These are phyloP conservation scores for Limosa lapponica DNA, from an alignment of 2,797 vertebrate species.

Conservation along the genomic window DNA sequence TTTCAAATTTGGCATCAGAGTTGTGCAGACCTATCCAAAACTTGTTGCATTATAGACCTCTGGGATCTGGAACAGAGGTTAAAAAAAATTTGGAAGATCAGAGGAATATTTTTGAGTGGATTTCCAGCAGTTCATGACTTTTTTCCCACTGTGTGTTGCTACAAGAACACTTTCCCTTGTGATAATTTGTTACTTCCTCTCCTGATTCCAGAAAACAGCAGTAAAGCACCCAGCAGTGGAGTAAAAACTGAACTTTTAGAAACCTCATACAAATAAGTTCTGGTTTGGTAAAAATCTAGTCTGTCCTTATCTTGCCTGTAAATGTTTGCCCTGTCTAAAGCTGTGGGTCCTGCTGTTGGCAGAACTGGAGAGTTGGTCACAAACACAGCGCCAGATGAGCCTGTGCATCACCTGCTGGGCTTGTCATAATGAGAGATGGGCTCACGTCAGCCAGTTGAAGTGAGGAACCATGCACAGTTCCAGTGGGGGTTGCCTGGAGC, in stretches of 20 bases:
- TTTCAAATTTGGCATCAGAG: background rate
- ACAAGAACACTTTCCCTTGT: constrained; percentile 9
- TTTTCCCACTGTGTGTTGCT: background rate
- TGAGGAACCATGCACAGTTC: background rate
- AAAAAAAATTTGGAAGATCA: constrained; percentile 12
- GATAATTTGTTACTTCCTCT: constrained; percentile 65
- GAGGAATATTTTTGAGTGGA: background rate
- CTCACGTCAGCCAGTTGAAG: background rate
- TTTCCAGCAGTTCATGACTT: constrained; percentile 26
- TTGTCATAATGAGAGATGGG: constrained; percentile 16
- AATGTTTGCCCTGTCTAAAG: background rate
- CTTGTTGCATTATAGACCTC: background rate
- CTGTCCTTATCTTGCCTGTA: background rate
- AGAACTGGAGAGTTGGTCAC: background rate
- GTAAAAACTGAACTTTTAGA: background rate
- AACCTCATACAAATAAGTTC: background rate
- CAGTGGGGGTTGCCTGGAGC: background rate
- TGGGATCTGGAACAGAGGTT: background rate
- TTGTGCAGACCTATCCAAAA: background rate
- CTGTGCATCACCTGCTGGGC: background rate
- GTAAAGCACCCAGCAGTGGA: background rate
- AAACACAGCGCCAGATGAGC: background rate
- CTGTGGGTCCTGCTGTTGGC: background rate
- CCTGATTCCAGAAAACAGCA: constrained; percentile 42
- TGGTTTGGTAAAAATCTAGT: background rate